A percentile compares a stretch with the other conserved stretches of the same genome.
phyloP scores from a whole-genome alignment of 2,113 vertebrate species.

The Empidonax traillii region DNA sequence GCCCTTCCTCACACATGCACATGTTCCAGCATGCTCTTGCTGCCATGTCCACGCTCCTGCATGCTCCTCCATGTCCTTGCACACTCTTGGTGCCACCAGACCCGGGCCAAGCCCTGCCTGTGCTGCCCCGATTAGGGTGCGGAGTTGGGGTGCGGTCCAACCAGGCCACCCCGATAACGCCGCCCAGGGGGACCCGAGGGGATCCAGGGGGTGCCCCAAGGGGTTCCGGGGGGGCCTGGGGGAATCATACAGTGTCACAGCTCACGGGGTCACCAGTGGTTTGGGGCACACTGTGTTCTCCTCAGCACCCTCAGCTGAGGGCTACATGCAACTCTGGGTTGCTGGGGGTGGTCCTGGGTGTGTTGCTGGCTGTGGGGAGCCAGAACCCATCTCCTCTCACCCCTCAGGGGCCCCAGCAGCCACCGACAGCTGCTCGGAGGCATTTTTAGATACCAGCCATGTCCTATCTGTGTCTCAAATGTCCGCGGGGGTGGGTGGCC shows the following conservation, averaged over 20 bases:
- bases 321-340: fast-evolving
- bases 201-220: background rate
- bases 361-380: background rate
- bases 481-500: background rate
- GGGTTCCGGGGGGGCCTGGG: background rate
- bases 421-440: background rate
- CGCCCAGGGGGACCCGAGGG: fast-evolving
- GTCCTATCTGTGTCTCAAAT: conserved; percentile 48
- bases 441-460: conserved; percentile 44
- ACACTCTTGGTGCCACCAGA: fast-evolving
- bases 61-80: background rate
- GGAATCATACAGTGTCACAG: background rate
- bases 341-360: fast-evolving
- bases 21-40: background rate
- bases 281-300: background rate
- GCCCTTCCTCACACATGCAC: background rate
- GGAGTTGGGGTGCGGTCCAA: background rate
- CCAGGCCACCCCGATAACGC: background rate
- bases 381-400: background rate
- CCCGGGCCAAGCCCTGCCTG: background rate
- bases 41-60: fast-evolving
- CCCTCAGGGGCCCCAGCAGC: conserved; percentile 20
- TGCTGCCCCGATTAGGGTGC: fast-evolving
- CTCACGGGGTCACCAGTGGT: background rate
- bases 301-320: too few relatives aligned